Conservation (phyloP, 2,113 vertebrate species). For the Campylomormyrus tamandua region DNA sequence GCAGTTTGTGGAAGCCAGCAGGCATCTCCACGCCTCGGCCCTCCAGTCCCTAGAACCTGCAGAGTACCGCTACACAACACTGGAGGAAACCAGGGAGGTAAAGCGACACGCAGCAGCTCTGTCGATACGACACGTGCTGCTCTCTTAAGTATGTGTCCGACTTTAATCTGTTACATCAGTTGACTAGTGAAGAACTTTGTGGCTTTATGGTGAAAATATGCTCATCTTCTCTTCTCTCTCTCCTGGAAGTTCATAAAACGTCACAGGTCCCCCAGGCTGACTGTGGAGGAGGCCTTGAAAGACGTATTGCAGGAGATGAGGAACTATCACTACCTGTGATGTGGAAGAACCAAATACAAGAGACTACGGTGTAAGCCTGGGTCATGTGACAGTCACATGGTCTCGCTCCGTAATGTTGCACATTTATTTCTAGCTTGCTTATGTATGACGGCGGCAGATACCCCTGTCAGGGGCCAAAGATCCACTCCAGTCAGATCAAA, state of each 20-base stretch:
- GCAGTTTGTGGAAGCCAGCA: slow-evolving; percentile 58
- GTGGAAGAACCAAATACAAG: not conserved
- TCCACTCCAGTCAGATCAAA: not conserved
- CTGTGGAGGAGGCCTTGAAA: slow-evolving; percentile 51
- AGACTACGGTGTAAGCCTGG: not conserved
- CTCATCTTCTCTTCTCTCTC: not conserved
- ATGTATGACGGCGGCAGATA: not conserved
- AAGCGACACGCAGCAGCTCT: not conserved
- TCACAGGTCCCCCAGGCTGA: slow-evolving; percentile 58
- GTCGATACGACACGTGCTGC: not conserved
- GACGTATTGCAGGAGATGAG: slow-evolving; percentile 53
- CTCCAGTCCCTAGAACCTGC: slow-evolving; percentile 63
- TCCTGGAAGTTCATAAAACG: slow-evolving; percentile 62
- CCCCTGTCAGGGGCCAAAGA: not conserved
- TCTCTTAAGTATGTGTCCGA: not conserved
- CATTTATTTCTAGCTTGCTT: not conserved
- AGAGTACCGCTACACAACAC: slow-evolving; percentile 74
- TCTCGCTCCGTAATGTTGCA: not conserved
- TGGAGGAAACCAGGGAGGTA: slow-evolving; percentile 79
- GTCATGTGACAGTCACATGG: not conserved
- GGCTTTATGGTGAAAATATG: not conserved
- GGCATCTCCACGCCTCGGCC: slow-evolving; percentile 57
- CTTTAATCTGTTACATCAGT: not conserved
- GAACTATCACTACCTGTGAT: slow-evolving; percentile 42
- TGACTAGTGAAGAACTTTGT: not conserved